Evolutionary conservation across 2,113 vertebrate genomes (phyloP), one percentile per base, ranked within the genome.

Genomic region (Cryptotis parvus): DNA sequence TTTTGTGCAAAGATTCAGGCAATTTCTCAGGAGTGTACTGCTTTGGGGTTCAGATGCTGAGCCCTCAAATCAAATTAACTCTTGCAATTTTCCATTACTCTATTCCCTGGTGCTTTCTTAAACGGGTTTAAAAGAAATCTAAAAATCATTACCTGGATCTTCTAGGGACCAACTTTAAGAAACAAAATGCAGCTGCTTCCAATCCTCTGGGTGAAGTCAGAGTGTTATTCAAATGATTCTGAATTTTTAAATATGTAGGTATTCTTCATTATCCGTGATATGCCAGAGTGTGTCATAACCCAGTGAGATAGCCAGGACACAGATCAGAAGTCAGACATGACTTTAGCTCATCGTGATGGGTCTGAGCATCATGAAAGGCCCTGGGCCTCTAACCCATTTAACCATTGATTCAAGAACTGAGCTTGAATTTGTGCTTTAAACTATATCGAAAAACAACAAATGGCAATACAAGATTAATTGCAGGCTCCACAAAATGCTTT

Each of bases 21-120:
- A 78, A 39, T 84, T 94, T 94, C 75, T 92, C 89, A 70, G 43
- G 61, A 94, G 94, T 84, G 37, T 89, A 55, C 24, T 65, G 14
- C 76, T 72, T 91, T 70, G 9, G 70, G 73, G 39, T 84, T 33
- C 27, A 83, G 73, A 73, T 83, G 61, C 52, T 79, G 43, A 73
- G 16, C 75, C 52, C 52, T 58, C 72, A 66, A 95, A 83, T 85
- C 79, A 90, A 91, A 93, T 80, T 33, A 73, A 90, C 70, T 87
- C 20, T 27, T 29, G 33, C 14, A 94, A 41, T 84, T 76, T 91
- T 94, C 75, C 33, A 88, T 76, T 52, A 43, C 58, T 76, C 86
- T 78, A 58, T 65, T 43, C 89, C 45, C 35, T 72, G 58, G 20
- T 75, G 75, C 58, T 86, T 92, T 92, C 58, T 61, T 76, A 33